phyloP scores from a whole-genome alignment of 2,797 vertebrate species.

The Rhynchonycteris naso region DNA sequence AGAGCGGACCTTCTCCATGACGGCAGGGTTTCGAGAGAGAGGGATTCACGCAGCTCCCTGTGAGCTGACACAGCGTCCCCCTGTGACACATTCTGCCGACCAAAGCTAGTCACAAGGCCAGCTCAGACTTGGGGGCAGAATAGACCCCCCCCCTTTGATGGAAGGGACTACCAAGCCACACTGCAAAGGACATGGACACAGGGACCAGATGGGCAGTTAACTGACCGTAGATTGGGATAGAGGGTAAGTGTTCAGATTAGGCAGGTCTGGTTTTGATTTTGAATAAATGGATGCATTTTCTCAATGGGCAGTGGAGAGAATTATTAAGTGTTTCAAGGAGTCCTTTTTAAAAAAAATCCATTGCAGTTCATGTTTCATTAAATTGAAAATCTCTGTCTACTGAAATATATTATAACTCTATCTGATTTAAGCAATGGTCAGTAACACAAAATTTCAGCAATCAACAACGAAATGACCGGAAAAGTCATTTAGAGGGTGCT shows the following conservation, averaged over 20 bases:
- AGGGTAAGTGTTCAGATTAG: background rate
- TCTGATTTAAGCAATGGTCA: background rate
- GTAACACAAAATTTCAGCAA: background rate
- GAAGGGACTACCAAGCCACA: background rate
- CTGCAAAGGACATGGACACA: fast-evolving
- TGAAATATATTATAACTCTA: background rate
- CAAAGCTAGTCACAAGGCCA: background rate
- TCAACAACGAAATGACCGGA: background rate
- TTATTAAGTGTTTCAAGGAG: background rate
- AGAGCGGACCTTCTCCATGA: fast-evolving
- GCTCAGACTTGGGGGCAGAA: too few species aligned
- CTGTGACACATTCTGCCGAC: background rate
- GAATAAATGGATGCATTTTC: background rate
- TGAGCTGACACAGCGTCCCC: background rate
- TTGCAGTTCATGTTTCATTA: background rate
- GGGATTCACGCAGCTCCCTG: background rate
- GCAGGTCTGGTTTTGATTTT: background rate
- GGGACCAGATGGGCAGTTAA: background rate
- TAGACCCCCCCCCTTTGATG: fast-evolving
- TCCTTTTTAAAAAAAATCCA: background rate
- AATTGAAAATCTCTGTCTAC: background rate
- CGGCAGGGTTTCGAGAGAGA: background rate
- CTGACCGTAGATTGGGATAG: fast-evolving
- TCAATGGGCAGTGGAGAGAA: background rate
- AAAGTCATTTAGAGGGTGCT: background rate